Percentiles rank a stretch among this genome's conserved stretches.
Evolutionary conservation across 2,888 invertebrate genomes (phyloP).

Genomic region (Aphidius colemani): DNA sequence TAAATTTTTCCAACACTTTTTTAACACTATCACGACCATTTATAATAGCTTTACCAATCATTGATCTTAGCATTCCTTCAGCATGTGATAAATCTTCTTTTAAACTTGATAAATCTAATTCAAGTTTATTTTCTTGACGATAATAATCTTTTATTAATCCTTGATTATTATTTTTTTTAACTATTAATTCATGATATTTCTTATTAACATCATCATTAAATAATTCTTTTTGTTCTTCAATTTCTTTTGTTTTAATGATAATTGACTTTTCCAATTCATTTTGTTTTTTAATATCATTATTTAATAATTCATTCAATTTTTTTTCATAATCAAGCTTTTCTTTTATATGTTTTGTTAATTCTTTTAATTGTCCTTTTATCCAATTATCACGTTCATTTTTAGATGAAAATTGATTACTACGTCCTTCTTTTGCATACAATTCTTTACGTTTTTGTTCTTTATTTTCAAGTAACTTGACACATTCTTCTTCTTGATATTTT

Average conservation of each 20-base stretch:
- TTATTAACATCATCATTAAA: conserved; percentile 96
- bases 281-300: conserved; percentile 82
- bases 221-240: conserved; percentile 81
- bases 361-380: conserved; percentile 94
- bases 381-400: conserved; percentile 91
- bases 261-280: conserved; percentile 70
- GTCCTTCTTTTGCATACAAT: conserved; percentile 95
- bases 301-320: conserved; percentile 85
- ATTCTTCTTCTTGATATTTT: conserved; percentile 91
- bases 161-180: conserved; percentile 90
- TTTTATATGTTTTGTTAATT: conserved; percentile 87
- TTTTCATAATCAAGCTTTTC: conserved; percentile 92
- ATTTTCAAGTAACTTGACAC: conserved; percentile 81
- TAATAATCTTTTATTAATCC: conserved; percentile 84
- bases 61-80: conserved; percentile 91
- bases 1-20: conserved; percentile 89
- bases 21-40: conserved; percentile 96
- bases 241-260: conserved; percentile 71
- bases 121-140: conserved; percentile 93
- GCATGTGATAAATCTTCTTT: conserved; percentile 95
- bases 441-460: conserved; percentile 97
- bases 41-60: conserved; percentile 95
- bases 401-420: conserved; percentile 94
- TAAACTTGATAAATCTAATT: conserved; percentile 85
- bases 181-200: conserved; percentile 92